These are phyloP conservation scores for Saxicola maurus DNA, from an alignment of 2,797 vertebrate species.

Conservation along the genomic window DNA sequence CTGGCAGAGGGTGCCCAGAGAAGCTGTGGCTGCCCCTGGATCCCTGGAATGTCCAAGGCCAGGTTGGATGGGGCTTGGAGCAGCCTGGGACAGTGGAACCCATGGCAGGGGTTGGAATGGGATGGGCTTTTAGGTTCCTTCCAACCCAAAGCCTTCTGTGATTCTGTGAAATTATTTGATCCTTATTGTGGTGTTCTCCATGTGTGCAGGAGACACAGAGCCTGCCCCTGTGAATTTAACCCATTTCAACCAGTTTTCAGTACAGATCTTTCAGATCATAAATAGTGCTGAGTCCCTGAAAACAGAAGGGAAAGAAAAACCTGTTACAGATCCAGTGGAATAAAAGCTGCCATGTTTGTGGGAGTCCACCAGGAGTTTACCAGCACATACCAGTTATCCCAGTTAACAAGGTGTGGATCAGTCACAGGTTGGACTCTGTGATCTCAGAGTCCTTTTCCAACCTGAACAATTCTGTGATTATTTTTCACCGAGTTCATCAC, in stretches of 20 bases:
- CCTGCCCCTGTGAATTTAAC: background rate
- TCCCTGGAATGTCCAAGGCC: background rate
- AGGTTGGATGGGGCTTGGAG: background rate
- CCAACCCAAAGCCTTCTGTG: background rate
- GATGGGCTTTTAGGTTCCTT: background rate
- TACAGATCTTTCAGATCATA: background rate
- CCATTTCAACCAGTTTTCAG: background rate
- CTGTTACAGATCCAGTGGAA: accelerated
- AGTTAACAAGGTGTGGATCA: too few species aligned
- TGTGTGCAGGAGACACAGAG: background rate
- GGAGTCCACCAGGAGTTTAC: background rate
- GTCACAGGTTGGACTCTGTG: background rate
- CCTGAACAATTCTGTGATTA: background rate
- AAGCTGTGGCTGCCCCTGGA: background rate
- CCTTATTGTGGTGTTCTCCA: background rate
- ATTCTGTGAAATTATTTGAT: background rate
- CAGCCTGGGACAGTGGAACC: background rate
- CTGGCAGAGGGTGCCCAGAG: background rate
- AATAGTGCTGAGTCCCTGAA: background rate
- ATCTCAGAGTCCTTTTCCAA: background rate
- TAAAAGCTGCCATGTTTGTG: background rate
- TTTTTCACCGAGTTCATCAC: background rate
- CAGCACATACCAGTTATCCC: background rate
- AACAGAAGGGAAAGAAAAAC: background rate
- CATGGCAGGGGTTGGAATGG: background rate